Percentiles rank a stretch among this genome's conserved stretches.
Conservation (phyloP, 2,113 vertebrate genomes). For the Muntiacus reevesi region DNA sequence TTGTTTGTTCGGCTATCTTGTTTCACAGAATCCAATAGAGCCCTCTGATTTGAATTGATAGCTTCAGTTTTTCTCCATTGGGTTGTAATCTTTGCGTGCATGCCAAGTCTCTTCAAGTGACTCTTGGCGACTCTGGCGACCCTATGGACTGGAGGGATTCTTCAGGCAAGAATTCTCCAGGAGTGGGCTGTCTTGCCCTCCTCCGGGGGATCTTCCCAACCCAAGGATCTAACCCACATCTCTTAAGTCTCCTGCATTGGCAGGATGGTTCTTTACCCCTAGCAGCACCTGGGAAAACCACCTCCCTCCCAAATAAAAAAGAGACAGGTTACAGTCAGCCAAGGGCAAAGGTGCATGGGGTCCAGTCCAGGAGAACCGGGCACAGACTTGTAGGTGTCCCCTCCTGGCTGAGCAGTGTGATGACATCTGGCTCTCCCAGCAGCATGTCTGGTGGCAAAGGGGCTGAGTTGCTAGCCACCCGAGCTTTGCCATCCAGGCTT, state of each 20-base stretch:
- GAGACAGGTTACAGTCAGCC: too few relatives aligned
- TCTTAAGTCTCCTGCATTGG: neutral
- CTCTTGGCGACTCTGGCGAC: neutral
- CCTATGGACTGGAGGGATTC: neutral
- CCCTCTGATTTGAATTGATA: neutral
- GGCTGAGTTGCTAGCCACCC: accelerated
- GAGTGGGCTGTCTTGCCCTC: neutral
- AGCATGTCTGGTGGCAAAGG: accelerated
- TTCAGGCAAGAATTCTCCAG: neutral
- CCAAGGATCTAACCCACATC: neutral
- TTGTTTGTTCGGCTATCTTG: neutral
- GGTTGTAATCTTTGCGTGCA: neutral
- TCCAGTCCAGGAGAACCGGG: too few relatives aligned
- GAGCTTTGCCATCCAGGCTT: accelerated
- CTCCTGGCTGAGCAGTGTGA: accelerated
- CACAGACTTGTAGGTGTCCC: accelerated
- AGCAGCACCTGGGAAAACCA: neutral
- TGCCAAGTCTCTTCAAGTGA: neutral
- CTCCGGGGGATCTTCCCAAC: neutral
- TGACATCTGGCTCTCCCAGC: accelerated
- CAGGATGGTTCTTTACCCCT: neutral
- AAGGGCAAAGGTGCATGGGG: accelerated
- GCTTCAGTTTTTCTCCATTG: neutral
- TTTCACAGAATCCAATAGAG: neutral
- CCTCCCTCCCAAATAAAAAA: accelerated